Conservation (phyloP, 2,113 vertebrate genomes). For the Gadus chalcogrammus region DNA sequence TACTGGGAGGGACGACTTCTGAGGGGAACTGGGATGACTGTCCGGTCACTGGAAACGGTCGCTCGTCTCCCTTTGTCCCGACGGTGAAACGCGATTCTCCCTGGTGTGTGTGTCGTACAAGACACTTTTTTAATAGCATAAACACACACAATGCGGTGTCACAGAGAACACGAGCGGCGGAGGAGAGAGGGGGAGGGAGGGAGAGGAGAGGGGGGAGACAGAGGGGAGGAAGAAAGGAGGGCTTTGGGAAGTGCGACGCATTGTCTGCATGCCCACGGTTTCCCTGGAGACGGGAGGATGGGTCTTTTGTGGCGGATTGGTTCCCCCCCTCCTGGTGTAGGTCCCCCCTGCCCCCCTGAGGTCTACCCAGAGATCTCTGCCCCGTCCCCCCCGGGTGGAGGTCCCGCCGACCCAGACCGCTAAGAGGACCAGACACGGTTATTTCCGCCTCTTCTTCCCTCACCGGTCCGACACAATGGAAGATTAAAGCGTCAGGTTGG, state of each 20-base stretch:
- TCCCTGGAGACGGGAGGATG: conserved; percentile 79
- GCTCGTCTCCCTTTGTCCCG: not conserved
- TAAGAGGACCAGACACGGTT: not conserved
- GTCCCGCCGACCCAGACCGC: too few relatives aligned
- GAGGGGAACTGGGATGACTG: too few relatives aligned
- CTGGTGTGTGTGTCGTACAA: conserved; percentile 3
- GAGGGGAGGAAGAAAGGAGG: not conserved
- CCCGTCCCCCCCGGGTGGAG: conserved; percentile 14
- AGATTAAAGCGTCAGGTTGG: too few relatives aligned
- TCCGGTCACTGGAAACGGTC: not conserved
- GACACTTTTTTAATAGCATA: not conserved
- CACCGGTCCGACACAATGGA: too few relatives aligned
- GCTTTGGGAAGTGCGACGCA: conserved; percentile 84
- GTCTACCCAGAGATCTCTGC: too few relatives aligned
- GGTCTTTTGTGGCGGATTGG: conserved; percentile 82
- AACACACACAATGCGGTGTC: not conserved
- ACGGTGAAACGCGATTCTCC: conserved; percentile 5
- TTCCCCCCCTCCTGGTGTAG: conserved; percentile 55
- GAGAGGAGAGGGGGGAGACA: not conserved
- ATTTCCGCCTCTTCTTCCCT: too few relatives aligned
- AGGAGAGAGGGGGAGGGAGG: not conserved
- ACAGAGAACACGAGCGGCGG: not conserved
- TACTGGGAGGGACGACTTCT: too few relatives aligned
- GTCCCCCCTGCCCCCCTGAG: too few relatives aligned
- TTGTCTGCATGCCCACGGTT: conserved; percentile 82